Conservation (phyloP, 2,113 vertebrate genomes). For the Glaucomys volans region DNA sequence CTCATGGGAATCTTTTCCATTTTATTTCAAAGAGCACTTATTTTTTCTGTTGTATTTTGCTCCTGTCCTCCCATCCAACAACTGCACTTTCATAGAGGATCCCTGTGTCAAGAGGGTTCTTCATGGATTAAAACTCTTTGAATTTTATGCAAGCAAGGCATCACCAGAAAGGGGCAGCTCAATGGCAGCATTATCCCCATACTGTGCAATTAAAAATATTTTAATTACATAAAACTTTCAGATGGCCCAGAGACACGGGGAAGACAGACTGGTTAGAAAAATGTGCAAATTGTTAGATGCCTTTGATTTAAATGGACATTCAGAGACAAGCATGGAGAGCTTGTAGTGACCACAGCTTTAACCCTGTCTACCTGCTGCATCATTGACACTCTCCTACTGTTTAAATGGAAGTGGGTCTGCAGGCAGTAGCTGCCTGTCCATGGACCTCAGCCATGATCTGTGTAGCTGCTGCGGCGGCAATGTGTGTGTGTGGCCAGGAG, state of each 20-base stretch:
- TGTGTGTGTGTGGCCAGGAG: constrained; percentile 82
- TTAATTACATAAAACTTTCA: background rate
- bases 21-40: background rate
- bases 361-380: constrained; percentile 76
- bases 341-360: background rate
- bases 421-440: constrained; percentile 75
- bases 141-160: background rate
- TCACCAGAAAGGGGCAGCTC: background rate
- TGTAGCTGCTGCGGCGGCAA: constrained; percentile 62
- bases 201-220: background rate
- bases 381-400: constrained; percentile 77
- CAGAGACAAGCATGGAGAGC: background rate
- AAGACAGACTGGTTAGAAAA: background rate
- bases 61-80: background rate
- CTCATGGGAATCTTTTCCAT: background rate
- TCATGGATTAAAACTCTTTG: background rate
- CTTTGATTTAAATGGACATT: background rate
- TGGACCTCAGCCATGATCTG: constrained; percentile 67
- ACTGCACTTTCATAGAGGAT: background rate
- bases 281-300: background rate
- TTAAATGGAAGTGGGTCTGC: constrained; percentile 66
- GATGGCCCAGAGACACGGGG: background rate
- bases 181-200: background rate
- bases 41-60: background rate
- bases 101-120: background rate